A percentile compares a stretch with the other conserved stretches of the same genome.
Conservation (phyloP, 30 jellyfish, hydroid and myxozoan species). For the Aurelia sp. region DNA sequence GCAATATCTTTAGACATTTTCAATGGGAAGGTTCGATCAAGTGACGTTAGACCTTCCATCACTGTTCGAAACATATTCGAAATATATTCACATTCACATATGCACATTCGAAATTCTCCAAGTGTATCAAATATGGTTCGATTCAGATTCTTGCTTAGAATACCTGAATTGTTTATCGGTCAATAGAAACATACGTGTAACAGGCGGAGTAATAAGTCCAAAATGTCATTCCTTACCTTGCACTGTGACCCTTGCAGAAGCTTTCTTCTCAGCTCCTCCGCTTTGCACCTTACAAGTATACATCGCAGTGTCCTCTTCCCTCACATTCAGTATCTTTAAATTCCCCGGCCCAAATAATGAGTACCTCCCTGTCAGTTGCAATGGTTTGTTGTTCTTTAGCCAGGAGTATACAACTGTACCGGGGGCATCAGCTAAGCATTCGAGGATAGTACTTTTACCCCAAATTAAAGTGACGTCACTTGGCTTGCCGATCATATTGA, state of each 20-base stretch:
- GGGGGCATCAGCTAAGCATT: slow-evolving; percentile 90
- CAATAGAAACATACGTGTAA: too few relatives aligned
- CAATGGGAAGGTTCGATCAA: too few relatives aligned
- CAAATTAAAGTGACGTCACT: slow-evolving; percentile 57
- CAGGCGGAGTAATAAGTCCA: neutral
- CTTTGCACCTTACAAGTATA: slow-evolving; percentile 73
- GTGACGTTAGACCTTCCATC: too few relatives aligned
- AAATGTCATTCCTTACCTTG: slow-evolving; percentile 41
- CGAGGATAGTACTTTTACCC: slow-evolving; percentile 87
- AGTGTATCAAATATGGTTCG: too few relatives aligned
- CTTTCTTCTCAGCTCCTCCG: slow-evolving; percentile 75
- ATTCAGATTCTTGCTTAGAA: too few relatives aligned
- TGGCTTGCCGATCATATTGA: slow-evolving; percentile 75
- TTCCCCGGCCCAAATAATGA: slow-evolving; percentile 70
- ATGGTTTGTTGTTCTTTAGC: slow-evolving; percentile 69
- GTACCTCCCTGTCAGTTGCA: slow-evolving; percentile 52
- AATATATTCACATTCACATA: too few relatives aligned
- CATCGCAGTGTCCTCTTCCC: slow-evolving; percentile 77
- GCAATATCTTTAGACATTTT: too few relatives aligned
- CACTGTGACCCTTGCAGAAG: slow-evolving; percentile 74
- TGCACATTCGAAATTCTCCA: too few relatives aligned
- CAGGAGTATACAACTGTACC: slow-evolving; percentile 67
- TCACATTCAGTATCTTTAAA: slow-evolving; percentile 59
- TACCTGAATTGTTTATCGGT: too few relatives aligned
- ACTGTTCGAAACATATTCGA: too few relatives aligned